These are phyloP conservation scores for Gadus macrocephalus DNA, from an alignment of 2,113 vertebrate species.

Conservation along the genomic window DNA sequence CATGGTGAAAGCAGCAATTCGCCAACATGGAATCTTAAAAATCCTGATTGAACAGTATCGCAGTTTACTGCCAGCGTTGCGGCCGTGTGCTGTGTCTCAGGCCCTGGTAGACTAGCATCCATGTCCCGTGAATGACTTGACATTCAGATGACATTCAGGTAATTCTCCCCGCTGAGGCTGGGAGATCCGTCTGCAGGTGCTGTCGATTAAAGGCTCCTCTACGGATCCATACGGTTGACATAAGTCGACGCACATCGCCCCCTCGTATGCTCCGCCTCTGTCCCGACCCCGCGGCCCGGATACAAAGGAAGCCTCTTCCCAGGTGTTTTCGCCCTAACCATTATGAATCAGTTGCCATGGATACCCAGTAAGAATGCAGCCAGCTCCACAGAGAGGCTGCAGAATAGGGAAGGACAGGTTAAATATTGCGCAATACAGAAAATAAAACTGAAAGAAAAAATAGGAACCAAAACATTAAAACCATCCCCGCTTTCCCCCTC, in stretches of 20 bases:
- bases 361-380: slow-evolving; percentile 60
- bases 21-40: too few species aligned
- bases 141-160: too few species aligned
- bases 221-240: too few species aligned
- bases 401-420: slow-evolving; percentile 57
- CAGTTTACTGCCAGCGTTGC: too few species aligned
- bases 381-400: slow-evolving; percentile 53
- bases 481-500: slow-evolving; percentile 1
- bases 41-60: too few species aligned
- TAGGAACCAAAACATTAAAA: background rate
- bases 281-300: slow-evolving; percentile 51
- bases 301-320: slow-evolving; percentile 60
- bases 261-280: slow-evolving; percentile 45
- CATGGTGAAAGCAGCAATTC: too few species aligned
- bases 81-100: too few species aligned
- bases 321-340: slow-evolving; percentile 62
- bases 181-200: too few species aligned
- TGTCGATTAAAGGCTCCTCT: too few species aligned
- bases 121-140: too few species aligned
- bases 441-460: background rate
- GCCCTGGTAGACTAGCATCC: too few species aligned
- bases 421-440: slow-evolving; percentile 53
- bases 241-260: background rate
- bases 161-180: too few species aligned
- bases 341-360: slow-evolving; percentile 71